Conservation (phyloP, 1,140 invertebrate genomes). For the Drosophila simulans region DNA sequence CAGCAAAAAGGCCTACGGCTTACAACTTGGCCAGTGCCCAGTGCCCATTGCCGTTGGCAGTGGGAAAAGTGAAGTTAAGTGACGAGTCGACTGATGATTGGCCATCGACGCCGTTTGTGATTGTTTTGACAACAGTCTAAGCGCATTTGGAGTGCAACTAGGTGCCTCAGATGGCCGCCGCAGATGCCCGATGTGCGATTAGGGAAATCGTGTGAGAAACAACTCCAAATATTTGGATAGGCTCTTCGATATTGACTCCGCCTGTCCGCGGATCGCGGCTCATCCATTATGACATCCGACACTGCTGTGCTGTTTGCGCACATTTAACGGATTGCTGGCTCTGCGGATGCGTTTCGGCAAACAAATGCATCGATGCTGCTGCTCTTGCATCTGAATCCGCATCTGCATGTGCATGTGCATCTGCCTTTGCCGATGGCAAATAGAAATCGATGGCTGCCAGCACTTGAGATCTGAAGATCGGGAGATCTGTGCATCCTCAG, state of each 20-base stretch:
- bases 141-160: constrained; percentile 33
- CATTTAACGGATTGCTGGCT: constrained; percentile 80
- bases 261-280: background rate
- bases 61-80: background rate
- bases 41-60: constrained; percentile 11
- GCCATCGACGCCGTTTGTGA: constrained; percentile 33
- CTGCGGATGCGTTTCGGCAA: constrained; percentile 64
- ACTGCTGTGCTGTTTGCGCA: constrained; percentile 76
- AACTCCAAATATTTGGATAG: constrained; percentile 63
- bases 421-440: constrained; percentile 68
- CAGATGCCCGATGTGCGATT: constrained; percentile 27
- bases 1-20: constrained; percentile 17
- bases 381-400: constrained; percentile 26
- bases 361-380: constrained; percentile 36
- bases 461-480: constrained; percentile 24
- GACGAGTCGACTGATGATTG: constrained; percentile 37
- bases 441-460: constrained; percentile 73
- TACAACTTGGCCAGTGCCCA: constrained; percentile 19
- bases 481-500: constrained; percentile 13
- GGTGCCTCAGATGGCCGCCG: background rate
- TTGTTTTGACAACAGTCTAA: constrained; percentile 44
- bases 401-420: constrained; percentile 59
- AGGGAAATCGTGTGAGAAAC: constrained; percentile 48
- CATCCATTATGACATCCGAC: constrained; percentile 71
- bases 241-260: constrained; percentile 1